Base-by-base conservation (phyloP, 2,888 invertebrate genomes). In the Rhaphigaster nebulosa region DNA sequence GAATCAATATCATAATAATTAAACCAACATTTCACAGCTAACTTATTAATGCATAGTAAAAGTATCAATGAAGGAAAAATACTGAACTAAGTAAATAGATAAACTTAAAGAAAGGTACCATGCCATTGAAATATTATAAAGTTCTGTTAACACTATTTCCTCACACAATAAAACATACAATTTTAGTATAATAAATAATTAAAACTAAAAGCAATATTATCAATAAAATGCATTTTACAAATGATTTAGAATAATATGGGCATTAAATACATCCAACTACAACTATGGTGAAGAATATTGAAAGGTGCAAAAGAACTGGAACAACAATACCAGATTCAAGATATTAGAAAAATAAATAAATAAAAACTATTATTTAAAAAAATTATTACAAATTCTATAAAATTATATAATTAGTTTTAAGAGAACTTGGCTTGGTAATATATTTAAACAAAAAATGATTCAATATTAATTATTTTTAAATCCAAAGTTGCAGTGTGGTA, bases 201-300 rank as follows among this genome's bases (percentile, higher is more conserved):
- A 45, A 45, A 84, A 84, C 41, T 45, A 45, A 45, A 84, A 84
- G 84, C 84, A 84, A 45, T 41, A 45, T 45, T 45, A 45, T n/a
- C 34, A 38, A 84, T 84, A 45, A 84, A 84, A 84, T 84, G 84
- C 84, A 84, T 41, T 41, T 84, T 84, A 84, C 34, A 45, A 84
- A 84, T 84, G 13, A 41, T 23, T 84, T 84, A n/a, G 45, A 45
- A 84, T 80, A 41, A 45, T 45, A 84, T 84, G 84, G 84, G 84
- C 84, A 84, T 84, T 84, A 84, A 70, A 84, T 84, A 89, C 89
- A 89, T 54, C 41, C 89, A 65, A 65, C 60, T 89, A 89, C 38
- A 54, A 65, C 87, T 56, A 87, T 70, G 80, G 87, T 50, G 80
- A 70, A 70, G 84, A 84, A 52, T 90, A 90, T 89, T 54, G 23